A percentile compares a stretch with the other conserved stretches of the same genome.
Conservation (phyloP, 2,888 invertebrate species). For the Latrodectus elegans region DNA sequence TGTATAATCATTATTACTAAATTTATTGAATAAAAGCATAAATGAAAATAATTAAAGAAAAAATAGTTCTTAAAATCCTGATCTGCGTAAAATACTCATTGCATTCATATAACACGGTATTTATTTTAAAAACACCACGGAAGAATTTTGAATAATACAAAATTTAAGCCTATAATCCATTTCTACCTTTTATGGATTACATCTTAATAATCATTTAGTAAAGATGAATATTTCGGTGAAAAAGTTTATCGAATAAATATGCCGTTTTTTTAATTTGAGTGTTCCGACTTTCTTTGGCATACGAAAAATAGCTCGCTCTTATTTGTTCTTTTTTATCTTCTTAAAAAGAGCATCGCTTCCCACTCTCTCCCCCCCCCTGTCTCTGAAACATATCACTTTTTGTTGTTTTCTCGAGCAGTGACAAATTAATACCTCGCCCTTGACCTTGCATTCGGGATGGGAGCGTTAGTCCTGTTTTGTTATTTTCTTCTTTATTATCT, state of each 20-base stretch:
- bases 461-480: no score
- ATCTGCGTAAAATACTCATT: no score
- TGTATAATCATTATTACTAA: no score
- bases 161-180: no score
- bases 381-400: not conserved
- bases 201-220: no score
- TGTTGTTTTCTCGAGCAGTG: conserved; percentile 14
- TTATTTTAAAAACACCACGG: no score
- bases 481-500: not conserved
- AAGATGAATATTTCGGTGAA: not conserved
- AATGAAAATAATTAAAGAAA: no score
- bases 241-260: not conserved
- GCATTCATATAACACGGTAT: no score
- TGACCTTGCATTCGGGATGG: conserved; percentile 14
- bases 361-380: not conserved
- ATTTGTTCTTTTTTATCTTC: not conserved
- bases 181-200: no score
- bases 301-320: not conserved
- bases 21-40: no score
- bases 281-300: not conserved
- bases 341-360: not conserved
- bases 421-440: conserved; percentile 34
- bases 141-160: no score
- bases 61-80: no score
- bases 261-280: not conserved